phyloP scores from a whole-genome alignment of 2,888 invertebrate genomes.

The Anagyrus pseudococci region DNA sequence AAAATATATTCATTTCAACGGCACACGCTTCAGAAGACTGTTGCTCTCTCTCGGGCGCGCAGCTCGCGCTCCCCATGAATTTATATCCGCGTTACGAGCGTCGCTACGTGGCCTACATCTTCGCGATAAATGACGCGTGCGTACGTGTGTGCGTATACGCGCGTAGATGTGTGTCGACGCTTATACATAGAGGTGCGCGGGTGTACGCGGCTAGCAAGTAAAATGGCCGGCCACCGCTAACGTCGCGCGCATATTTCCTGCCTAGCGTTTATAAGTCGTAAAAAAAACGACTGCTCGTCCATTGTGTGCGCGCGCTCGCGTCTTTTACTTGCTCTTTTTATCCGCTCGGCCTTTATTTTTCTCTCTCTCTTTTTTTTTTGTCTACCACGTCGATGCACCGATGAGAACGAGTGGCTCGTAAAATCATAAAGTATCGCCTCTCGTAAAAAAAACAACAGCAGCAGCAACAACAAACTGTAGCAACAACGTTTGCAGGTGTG shows the following conservation, averaged over 20 bases:
- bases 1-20: too few species aligned
- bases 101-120: slow-evolving; percentile 10
- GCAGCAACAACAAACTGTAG: background rate
- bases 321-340: background rate
- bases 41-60: too few species aligned
- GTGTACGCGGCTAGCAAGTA: background rate
- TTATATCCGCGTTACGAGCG: background rate
- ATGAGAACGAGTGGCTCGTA: slow-evolving; percentile 26
- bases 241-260: slow-evolving; percentile 17
- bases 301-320: background rate
- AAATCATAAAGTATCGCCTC: slow-evolving; percentile 26
- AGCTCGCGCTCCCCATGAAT: background rate
- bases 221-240: slow-evolving; percentile 10
- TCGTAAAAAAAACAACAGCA: slow-evolving; percentile 13
- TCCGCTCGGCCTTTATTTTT: too few species aligned
- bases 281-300: slow-evolving; percentile 19
- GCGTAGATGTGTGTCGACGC: background rate
- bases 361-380: slow-evolving; percentile 1
- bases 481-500: too few species aligned
- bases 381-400: slow-evolving; percentile 4
- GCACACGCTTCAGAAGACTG: too few species aligned
- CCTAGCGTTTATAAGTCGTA: slow-evolving; percentile 29
- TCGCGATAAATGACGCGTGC: slow-evolving; percentile 15
- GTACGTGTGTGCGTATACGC: background rate
- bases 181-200: background rate